Percentiles rank a stretch among this genome's conserved stretches.
Evolutionary conservation across 2,888 invertebrate species (phyloP).

Genomic region (Drosophila affinis): DNA sequence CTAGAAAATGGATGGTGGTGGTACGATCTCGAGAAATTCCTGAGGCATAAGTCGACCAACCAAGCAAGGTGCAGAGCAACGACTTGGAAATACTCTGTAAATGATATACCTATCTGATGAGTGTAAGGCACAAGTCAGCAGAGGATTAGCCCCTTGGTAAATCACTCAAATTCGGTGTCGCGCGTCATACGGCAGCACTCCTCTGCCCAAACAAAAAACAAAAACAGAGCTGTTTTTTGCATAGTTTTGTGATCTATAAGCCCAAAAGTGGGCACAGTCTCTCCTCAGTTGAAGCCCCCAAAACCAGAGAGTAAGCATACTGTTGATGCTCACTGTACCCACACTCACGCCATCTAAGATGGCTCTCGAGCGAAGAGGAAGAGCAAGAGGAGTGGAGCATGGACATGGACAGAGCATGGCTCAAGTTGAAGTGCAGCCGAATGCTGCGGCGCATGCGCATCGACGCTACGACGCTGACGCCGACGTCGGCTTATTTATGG

Average conservation of each 20-base stretch:
- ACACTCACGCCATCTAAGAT: background rate
- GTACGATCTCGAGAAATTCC: conserved; percentile 63
- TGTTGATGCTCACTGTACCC: background rate
- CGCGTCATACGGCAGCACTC: too few species aligned
- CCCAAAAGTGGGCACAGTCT: background rate
- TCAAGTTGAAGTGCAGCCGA: conserved; percentile 75
- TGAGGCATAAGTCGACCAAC: conserved; percentile 63
- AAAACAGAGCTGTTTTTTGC: too few species aligned
- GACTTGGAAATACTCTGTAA: conserved; percentile 27
- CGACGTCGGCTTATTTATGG: conserved; percentile 70
- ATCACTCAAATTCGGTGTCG: too few species aligned
- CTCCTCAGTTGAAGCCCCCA: background rate
- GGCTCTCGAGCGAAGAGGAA: background rate
- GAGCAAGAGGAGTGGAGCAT: background rate
- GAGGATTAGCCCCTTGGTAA: too few species aligned
- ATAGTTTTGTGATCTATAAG: too few species aligned
- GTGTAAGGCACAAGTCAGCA: too few species aligned
- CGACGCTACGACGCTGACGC: conserved; percentile 40
- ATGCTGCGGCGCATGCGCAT: conserved; percentile 75
- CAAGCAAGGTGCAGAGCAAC: background rate
- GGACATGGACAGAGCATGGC: conserved; percentile 25
- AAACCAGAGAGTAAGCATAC: background rate
- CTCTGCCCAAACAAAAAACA: too few species aligned
- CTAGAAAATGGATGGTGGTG: conserved; percentile 55
- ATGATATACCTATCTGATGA: background rate